A percentile compares a stretch with the other conserved stretches of the same genome.
Conservation (phyloP, 2,797 vertebrate species). For the Oceanodroma leucorhoa region DNA sequence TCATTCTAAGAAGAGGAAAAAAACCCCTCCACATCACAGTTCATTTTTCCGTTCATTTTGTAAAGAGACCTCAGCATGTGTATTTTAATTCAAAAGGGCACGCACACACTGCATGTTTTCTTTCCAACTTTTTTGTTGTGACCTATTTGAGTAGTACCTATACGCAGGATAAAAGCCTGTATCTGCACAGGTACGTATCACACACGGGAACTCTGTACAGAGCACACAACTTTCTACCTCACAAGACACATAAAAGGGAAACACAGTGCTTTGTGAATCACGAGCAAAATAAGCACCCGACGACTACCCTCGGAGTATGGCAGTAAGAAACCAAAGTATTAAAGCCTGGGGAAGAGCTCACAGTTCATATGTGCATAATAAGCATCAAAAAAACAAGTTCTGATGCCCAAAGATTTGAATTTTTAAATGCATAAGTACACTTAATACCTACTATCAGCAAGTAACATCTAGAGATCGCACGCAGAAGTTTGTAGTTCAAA, state of each 20-base stretch:
- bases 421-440: background rate
- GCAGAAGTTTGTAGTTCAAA: background rate
- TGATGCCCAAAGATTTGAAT: background rate
- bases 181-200: background rate
- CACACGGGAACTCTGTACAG: rapidly evolving
- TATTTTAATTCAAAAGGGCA: background rate
- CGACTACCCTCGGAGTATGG: background rate
- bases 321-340: background rate
- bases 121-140: background rate
- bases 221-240: background rate
- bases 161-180: background rate
- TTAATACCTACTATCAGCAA: background rate
- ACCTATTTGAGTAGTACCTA: background rate
- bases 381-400: background rate
- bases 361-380: rapidly evolving
- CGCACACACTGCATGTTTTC: rapidly evolving
- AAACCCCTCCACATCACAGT: too few relatives aligned
- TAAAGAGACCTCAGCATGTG: background rate
- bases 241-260: background rate
- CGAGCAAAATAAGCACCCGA: rapidly evolving
- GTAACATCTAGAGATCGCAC: background rate
- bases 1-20: background rate
- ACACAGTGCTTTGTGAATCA: background rate
- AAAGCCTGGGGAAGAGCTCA: background rate
- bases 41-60: background rate